Evolutionary conservation across 2,888 invertebrate species (phyloP).

Genomic region (Cephus nigrinus): DNA sequence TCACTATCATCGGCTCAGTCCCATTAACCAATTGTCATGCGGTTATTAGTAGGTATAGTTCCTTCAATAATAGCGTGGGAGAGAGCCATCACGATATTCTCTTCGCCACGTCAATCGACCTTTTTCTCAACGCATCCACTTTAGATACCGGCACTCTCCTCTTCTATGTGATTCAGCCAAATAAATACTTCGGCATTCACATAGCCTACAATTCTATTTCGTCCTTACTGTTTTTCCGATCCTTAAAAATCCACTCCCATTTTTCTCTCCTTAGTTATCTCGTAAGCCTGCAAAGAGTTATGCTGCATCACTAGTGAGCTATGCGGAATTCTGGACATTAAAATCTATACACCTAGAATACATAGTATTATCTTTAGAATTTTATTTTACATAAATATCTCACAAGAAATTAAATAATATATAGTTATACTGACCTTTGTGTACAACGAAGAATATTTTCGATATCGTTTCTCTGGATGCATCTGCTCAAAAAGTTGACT

Average conservation of each 20-base stretch:
- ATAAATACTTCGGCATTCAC: neutral
- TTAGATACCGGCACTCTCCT: neutral
- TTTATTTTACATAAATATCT: neutral
- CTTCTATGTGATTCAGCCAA: neutral
- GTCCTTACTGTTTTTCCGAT: neutral
- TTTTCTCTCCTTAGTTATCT: neutral
- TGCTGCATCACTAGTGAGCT: neutral
- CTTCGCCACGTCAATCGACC: neutral
- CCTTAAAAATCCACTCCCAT: neutral
- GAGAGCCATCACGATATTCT: constrained; percentile 11
- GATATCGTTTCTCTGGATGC: neutral
- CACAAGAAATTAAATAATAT: neutral
- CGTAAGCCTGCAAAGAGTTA: neutral
- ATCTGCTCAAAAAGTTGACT: neutral
- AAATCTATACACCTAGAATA: neutral
- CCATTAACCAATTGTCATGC: constrained; percentile 44
- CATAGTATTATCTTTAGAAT: neutral
- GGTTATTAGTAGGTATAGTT: constrained; percentile 41
- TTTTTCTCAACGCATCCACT: neutral
- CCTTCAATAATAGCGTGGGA: constrained; percentile 35
- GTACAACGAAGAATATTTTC: neutral
- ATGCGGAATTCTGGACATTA: neutral
- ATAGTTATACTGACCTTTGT: neutral
- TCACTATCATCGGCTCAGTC: constrained; percentile 28
- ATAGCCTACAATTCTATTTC: neutral